Base-by-base conservation (phyloP, 2,113 vertebrate genomes). In the Mesoclemmys tuberculata region DNA sequence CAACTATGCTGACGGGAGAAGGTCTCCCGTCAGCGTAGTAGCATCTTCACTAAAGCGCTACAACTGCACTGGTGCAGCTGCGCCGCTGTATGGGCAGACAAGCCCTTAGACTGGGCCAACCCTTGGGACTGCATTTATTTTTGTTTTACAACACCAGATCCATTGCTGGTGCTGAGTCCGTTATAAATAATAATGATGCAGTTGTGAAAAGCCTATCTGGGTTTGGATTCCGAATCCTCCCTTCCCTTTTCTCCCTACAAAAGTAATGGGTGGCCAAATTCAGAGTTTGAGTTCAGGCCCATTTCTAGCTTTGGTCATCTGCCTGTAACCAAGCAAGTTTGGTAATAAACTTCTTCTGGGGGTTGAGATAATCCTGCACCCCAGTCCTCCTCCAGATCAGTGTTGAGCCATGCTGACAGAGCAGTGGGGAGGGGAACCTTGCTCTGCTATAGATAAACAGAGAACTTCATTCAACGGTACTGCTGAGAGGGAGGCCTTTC, bases 231-330 rank as follows among this genome's bases (percentile, higher is more conserved):
- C 88, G 21, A 52, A 54, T 90, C 10, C 26, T 52, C 74, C 51
- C 77, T 90, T 55, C 22, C 51, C 12, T 55, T 77, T 41, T 77
- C 41, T 74, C 38, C 41, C 74, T 77, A 41, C 21, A 27, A 77
- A 77, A 46, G 74, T 8, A 75, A 44, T 22, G 38, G 68, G 10
- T 44, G 71, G 22, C 7, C 44, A 27, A 6, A 77, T 46, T 46
- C 41, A 77, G 41, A 46, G 41, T 14, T 13, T 77, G 41, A 27
- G 10, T 41, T 46, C 41, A 77, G 41, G 4, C 22, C 74, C 41
- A 46, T 44, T 26, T 44, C 19, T 48, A 79, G 74, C 6, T 78
- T 14, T n/a, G 82, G 16, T 4, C 0, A 0, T 13, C 9, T 68
- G 26, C 18, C 1, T 0, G 22, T 61, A 41, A 38, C 58, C 71